Evolutionary conservation across 2,797 vertebrate genomes (phyloP), one percentile per base, ranked within the genome.

Genomic region (Pseudotriccus pelzelni): DNA sequence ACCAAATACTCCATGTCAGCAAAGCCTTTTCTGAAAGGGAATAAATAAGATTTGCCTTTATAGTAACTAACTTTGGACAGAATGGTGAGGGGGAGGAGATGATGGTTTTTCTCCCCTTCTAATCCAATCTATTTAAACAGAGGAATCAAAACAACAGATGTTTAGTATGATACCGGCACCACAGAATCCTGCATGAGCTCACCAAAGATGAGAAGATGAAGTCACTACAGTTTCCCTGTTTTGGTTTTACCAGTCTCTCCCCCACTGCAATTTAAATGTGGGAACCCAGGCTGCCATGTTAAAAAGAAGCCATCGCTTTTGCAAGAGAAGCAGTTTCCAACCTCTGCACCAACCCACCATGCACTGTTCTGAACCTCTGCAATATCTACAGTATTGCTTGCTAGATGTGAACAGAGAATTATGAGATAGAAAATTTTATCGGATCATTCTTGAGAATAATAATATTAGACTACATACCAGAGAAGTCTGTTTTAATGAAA

Each of bases 61-160:
- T 27, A 93, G 64, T 68, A 81, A 86, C 56, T 76, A 55, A 52
- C 44, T 87, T 82, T 74, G 56, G 55, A 63, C 49, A 87, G 47
- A 95, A 91, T 3, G 7, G 36, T 47, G 79, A 89, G 60, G 56
- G 53, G 52, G 80, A 88, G 47, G 69, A 94, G 52, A 67, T 66
- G 59, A 74, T 39, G 41, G 5, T 6, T 87, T 58, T 91, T 79
- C 36, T 79, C 68, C 39, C 37, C 36, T 91, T 91, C 72, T 87
- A 83, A 94, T 89, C 68, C 92, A 74, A 74, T 52, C 84, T 79
- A 34, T 73, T 59, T 76, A 77, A 89, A 84, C 64, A 89, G 64
- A 90, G 28, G 56, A 89, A 92, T 88, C 83, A 94, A 90, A 96
- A 87, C 75, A 94, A 76, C 89, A 96, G 82, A 89, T 89, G 82